phyloP scores from a whole-genome alignment of 1,140 invertebrate species.

The Adoxophyes honmai region DNA sequence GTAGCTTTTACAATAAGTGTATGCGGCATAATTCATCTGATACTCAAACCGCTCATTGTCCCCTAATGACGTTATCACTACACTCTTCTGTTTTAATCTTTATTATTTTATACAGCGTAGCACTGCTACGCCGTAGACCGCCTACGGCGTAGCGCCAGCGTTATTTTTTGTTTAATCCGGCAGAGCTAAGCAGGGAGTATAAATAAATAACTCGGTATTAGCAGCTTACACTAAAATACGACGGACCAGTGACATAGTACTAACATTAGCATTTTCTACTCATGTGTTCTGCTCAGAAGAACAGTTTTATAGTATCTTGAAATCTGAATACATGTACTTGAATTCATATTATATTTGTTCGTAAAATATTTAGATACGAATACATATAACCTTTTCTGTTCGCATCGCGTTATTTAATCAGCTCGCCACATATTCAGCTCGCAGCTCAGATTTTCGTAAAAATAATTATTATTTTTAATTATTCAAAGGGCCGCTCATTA shows the following conservation, averaged over 20 bases:
- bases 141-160: not conserved
- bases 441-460: constrained; percentile 30
- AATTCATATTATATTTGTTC: no score
- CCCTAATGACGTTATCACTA: constrained; percentile 7
- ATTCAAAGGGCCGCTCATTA: constrained; percentile 42
- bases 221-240: constrained; percentile 13
- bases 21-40: not conserved
- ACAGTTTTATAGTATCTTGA: no score
- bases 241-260: not conserved
- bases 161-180: constrained; percentile 10
- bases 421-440: constrained; percentile 5
- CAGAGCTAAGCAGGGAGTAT: not conserved
- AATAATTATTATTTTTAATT: constrained; percentile 45
- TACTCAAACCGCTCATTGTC: not conserved
- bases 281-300: no score
- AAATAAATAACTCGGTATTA: constrained; percentile 15
- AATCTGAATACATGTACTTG: no score
- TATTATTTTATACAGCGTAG: constrained; percentile 7
- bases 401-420: not conserved
- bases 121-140: not conserved
- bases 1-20: constrained; percentile 13
- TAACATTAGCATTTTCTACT: not conserved
- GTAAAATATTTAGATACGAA: no score
- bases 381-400: no score
- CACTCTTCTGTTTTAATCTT: not conserved